A percentile compares a stretch with the other conserved stretches of the same genome.
Evolutionary conservation across 2,797 vertebrate genomes (phyloP).

Genomic region (Malacoraja senta): DNA sequence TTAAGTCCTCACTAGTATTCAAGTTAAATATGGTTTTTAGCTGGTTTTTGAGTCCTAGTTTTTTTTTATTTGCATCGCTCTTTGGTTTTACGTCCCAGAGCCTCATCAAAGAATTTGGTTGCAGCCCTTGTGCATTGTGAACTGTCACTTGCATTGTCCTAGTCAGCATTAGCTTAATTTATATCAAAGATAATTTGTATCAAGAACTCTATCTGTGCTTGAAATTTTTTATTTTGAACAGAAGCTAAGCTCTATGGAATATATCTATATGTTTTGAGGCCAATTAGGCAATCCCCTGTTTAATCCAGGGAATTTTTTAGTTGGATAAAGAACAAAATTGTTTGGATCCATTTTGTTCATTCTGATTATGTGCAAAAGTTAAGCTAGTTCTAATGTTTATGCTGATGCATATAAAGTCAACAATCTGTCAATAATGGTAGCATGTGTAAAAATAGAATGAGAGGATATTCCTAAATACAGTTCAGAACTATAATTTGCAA

Average conservation of each 20-base stretch:
- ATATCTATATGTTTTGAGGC: not conserved
- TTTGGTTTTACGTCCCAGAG: not conserved
- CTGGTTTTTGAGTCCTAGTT: not conserved
- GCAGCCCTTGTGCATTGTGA: not conserved
- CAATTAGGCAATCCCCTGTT: not conserved
- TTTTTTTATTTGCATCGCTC: not conserved
- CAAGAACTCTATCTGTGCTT: not conserved
- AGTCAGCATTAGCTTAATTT: not conserved
- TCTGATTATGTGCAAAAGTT: too few species aligned
- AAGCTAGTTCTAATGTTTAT: not conserved
- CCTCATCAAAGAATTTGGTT: not conserved
- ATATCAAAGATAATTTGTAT: not conserved
- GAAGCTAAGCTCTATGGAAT: not conserved
- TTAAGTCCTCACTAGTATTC: not conserved
- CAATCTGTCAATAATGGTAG: not conserved
- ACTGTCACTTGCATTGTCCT: not conserved
- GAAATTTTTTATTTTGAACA: conserved; percentile 5
- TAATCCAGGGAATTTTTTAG: not conserved
- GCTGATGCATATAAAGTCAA: not conserved
- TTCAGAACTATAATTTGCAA: not conserved
- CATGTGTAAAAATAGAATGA: not conserved
- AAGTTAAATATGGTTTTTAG: not conserved
- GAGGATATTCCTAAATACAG: not conserved
- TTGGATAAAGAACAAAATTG: not conserved
- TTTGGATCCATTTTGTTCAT: not conserved